Evolutionary conservation across 1,140 invertebrate species (phyloP).

Genomic region (Physella acuta): DNA sequence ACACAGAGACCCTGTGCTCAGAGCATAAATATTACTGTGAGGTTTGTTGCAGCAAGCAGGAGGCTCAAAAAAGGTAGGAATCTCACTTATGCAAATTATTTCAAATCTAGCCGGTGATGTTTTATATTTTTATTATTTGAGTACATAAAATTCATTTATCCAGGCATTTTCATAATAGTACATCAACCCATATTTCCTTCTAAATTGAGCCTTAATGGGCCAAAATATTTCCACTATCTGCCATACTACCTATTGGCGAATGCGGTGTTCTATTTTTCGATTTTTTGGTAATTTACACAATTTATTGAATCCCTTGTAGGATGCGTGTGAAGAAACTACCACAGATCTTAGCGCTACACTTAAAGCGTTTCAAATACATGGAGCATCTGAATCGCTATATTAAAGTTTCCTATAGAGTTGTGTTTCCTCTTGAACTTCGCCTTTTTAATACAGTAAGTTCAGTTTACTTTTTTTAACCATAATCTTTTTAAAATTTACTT

Average conservation of each 20-base stretch:
- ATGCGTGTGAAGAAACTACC: slow-evolving; percentile 98
- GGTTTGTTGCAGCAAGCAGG: slow-evolving; percentile 98
- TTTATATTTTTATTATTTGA: not conserved
- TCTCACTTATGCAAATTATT: too few species aligned
- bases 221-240: too few species aligned
- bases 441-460: slow-evolving; percentile 92
- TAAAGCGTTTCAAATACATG: slow-evolving; percentile 99
- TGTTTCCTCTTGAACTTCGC: slow-evolving; percentile 95
- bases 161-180: too few species aligned
- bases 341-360: slow-evolving; percentile 93
- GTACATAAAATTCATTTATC: too few species aligned
- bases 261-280: too few species aligned
- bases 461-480: too few species aligned
- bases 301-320: slow-evolving; percentile 64
- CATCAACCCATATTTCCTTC: too few species aligned
- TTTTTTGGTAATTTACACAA: too few species aligned
- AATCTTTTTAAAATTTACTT: too few species aligned
- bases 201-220: too few species aligned
- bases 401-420: slow-evolving; percentile 97
- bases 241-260: too few species aligned
- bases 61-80: slow-evolving; percentile 78
- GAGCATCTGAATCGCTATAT: slow-evolving; percentile 98
- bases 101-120: not conserved
- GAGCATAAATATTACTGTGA: slow-evolving; percentile 99
- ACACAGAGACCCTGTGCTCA: slow-evolving; percentile 97